Conservation (phyloP, 2,113 vertebrate genomes). For the Sapayoa aenigma region DNA sequence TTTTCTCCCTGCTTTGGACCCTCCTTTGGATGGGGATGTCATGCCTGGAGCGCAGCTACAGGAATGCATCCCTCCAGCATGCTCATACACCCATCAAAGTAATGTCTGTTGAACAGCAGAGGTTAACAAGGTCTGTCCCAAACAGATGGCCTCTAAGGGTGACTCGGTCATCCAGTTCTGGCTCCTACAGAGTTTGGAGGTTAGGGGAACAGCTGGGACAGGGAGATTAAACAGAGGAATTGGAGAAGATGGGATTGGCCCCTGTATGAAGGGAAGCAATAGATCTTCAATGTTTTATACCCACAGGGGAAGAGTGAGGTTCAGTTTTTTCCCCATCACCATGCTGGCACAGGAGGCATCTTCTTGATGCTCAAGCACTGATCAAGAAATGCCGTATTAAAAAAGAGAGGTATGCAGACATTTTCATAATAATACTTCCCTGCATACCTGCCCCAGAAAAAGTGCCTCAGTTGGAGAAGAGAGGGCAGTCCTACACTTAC, state of each 20-base stretch:
- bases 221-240: neutral
- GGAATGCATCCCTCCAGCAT: rapidly evolving
- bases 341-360: neutral
- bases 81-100: rapidly evolving
- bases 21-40: neutral
- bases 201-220: neutral
- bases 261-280: neutral
- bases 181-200: neutral
- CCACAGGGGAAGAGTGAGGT: rapidly evolving
- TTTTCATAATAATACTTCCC: neutral
- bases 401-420: neutral
- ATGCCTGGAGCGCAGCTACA: rapidly evolving
- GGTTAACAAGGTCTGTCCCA: neutral
- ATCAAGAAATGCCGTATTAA: neutral
- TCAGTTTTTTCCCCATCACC: neutral
- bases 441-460: neutral
- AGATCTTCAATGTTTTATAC: neutral
- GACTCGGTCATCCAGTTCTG: neutral
- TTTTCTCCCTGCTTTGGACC: neutral
- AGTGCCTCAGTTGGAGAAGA: neutral
- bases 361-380: neutral
- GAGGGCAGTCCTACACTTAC: neutral
- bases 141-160: neutral
- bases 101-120: neutral
- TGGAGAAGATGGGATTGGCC: neutral